phyloP scores from a whole-genome alignment of 2,797 vertebrate genomes.

The Mastacembelus armatus region DNA sequence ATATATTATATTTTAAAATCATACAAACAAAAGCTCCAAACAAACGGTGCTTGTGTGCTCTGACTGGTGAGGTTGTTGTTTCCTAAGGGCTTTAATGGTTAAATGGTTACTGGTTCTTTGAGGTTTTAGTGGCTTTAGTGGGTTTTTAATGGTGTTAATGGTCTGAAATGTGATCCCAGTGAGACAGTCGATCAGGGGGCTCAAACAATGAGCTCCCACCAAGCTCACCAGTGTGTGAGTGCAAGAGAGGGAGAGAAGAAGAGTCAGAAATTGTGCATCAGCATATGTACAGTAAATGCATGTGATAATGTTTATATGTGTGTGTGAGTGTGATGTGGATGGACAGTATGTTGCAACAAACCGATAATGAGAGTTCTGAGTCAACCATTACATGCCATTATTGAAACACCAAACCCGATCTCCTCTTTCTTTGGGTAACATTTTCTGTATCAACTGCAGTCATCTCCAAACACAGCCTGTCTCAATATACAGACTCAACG shows the following conservation, averaged over 20 bases:
- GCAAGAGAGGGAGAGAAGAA: conserved; percentile 44
- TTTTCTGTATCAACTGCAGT: conserved; percentile 19
- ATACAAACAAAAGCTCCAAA: conserved; percentile 28
- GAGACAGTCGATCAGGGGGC: conserved; percentile 79
- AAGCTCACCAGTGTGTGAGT: conserved; percentile 60
- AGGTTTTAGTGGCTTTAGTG: conserved; percentile 89
- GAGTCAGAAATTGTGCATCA: conserved; percentile 60
- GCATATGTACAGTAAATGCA: conserved; percentile 67
- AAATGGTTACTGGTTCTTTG: conserved; percentile 81
- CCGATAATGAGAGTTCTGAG: conserved; percentile 68
- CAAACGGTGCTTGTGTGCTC: conserved; percentile 32
- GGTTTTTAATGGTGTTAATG: conserved; percentile 88
- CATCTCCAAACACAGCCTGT: conserved; percentile 1
- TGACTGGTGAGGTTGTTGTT: conserved; percentile 39
- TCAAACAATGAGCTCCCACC: conserved; percentile 77
- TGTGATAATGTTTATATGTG: conserved; percentile 32
- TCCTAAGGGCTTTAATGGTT: conserved; percentile 78
- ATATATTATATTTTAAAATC: conserved; percentile 26
- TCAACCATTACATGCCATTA: conserved; percentile 78
- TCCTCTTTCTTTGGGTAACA: conserved; percentile 28
- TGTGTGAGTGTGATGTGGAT: conserved; percentile 64
- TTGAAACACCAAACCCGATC: conserved; percentile 46
- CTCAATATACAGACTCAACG: conserved; percentile 12
- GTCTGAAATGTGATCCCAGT: conserved; percentile 85
- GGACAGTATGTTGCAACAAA: conserved; percentile 69